These are phyloP conservation scores for Lordiphosa stackelbergi DNA, from an alignment of 1,140 invertebrate species.

Conservation along the genomic window DNA sequence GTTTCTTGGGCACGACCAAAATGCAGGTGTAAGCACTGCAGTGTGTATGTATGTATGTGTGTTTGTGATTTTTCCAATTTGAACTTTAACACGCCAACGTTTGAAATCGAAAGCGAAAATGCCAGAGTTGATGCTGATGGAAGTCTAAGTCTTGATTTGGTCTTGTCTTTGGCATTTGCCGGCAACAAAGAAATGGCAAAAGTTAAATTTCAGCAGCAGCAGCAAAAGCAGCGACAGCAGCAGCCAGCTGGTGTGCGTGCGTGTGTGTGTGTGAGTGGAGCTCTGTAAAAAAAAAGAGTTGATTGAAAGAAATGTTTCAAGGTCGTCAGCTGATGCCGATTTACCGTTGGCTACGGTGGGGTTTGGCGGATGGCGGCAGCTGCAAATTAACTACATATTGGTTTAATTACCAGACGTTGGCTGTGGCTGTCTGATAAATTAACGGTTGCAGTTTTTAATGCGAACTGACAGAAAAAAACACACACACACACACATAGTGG, in stretches of 20 bases:
- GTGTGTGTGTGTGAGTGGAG: not conserved
- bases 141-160: constrained; percentile 28
- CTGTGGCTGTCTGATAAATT: constrained; percentile 64
- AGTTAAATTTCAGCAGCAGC: constrained; percentile 48
- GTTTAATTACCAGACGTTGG: constrained; percentile 58
- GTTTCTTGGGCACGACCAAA: constrained; percentile 16
- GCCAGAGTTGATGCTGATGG: constrained; percentile 51
- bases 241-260: not conserved
- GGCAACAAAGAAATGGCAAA: constrained; percentile 69
- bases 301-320: constrained; percentile 60
- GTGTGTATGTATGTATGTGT: not conserved
- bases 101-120: constrained; percentile 40
- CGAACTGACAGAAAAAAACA: constrained; percentile 56
- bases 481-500: constrained; percentile 2
- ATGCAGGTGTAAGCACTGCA: constrained; percentile 29
- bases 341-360: constrained; percentile 1
- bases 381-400: constrained; percentile 53
- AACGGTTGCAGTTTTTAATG: constrained; percentile 71
- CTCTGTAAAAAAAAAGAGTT: constrained; percentile 11
- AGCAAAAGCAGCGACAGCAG: not conserved
- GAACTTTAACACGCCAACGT: constrained; percentile 62
- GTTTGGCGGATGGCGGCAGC: constrained; percentile 1
- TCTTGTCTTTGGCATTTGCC: constrained; percentile 54
- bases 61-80: constrained; percentile 41
- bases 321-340: constrained; percentile 45